Percentiles rank a stretch among this genome's conserved stretches.
Conservation (phyloP, 2,113 vertebrate genomes). For the Hemicordylus capensis region DNA sequence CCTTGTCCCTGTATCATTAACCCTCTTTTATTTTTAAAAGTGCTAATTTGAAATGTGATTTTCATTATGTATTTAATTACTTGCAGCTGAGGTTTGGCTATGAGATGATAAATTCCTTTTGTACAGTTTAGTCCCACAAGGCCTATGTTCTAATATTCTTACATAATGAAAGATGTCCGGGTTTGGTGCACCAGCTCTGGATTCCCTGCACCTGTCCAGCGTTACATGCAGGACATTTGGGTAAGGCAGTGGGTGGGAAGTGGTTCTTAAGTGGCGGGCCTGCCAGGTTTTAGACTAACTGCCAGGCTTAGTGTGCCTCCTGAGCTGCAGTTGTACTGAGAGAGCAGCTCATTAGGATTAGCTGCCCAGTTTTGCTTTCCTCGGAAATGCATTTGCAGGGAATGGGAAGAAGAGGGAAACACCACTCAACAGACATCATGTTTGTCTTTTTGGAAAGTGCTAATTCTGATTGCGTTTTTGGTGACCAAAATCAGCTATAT, state of each 20-base stretch:
- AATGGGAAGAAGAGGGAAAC: constrained; percentile 15
- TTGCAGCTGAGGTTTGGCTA: background rate
- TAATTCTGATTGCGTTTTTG: constrained; percentile 27
- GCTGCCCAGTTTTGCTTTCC: background rate
- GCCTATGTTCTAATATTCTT: background rate
- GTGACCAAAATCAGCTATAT: background rate
- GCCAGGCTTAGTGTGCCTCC: background rate
- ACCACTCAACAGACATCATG: background rate
- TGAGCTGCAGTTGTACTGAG: background rate
- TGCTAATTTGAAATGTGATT: background rate
- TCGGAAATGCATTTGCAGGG: constrained; percentile 54
- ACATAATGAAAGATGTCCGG: background rate
- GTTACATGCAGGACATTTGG: background rate
- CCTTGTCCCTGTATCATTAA: background rate
- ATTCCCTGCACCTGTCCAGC: background rate
- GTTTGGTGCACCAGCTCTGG: background rate
- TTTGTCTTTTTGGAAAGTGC: background rate
- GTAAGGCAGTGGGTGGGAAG: background rate
- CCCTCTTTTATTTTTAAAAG: background rate
- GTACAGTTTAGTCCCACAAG: background rate
- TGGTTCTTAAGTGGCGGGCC: background rate
- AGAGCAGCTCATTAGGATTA: background rate
- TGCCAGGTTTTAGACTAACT: background rate
- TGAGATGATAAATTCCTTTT: background rate
- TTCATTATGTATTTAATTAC: background rate